phyloP scores from a whole-genome alignment of 2,888 invertebrate species.

The Fabriciana adippe region DNA sequence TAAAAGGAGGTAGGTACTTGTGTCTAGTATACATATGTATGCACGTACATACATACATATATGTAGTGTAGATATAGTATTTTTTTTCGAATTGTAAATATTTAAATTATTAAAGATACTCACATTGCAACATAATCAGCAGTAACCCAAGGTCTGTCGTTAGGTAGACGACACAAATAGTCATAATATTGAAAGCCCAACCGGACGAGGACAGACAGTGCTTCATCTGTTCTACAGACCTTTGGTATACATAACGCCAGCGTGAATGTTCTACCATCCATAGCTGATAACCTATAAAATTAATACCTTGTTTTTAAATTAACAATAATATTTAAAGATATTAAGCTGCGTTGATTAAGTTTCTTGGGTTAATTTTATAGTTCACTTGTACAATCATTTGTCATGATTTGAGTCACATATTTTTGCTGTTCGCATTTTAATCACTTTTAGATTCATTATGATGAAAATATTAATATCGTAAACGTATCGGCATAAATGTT shows the following conservation, averaged over 20 bases:
- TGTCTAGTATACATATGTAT: too few species aligned
- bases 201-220: slow-evolving; percentile 44
- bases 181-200: slow-evolving; percentile 49
- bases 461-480: too few species aligned
- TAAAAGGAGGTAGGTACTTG: too few species aligned
- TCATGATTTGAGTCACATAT: too few species aligned
- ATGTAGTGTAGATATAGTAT: background rate
- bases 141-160: slow-evolving; percentile 57
- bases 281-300: slow-evolving; percentile 21
- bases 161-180: slow-evolving; percentile 53
- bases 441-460: too few species aligned
- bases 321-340: too few species aligned
- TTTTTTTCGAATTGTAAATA: background rate
- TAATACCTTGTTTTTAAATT: background rate
- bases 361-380: too few species aligned
- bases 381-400: too few species aligned
- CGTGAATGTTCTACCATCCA: slow-evolving; percentile 38
- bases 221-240: slow-evolving; percentile 52
- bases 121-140: slow-evolving; percentile 55
- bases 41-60: too few species aligned
- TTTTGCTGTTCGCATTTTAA: too few species aligned
- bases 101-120: slow-evolving; percentile 31
- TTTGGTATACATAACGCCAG: slow-evolving; percentile 58
- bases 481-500: too few species aligned
- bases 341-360: too few species aligned